Base-by-base conservation (phyloP, 2,888 invertebrate genomes). In the Erpobdella octoculata region DNA sequence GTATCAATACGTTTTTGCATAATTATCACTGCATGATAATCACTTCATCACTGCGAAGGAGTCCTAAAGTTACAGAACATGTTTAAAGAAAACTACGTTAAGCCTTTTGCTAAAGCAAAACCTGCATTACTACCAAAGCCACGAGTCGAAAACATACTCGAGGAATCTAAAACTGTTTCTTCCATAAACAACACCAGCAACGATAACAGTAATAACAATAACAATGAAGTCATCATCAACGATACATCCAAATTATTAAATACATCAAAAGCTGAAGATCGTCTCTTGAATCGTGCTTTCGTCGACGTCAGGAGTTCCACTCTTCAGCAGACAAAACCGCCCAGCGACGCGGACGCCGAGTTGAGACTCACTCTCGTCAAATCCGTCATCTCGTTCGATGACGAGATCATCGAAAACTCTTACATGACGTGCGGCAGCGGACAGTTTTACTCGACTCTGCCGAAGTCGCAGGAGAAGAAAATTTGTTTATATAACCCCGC, bases 341-440 rank as follows among this genome's bases (percentile, higher is more conserved):
- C 62, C 25, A 31, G n/a, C n/a, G 62, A 62, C 35, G 1, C 1
- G 9, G 62, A 62, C 12, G 15, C 31, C 33, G 9, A 9, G 8
- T n/a, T 62, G n/a, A 62, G n/a, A 9, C 28, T 33, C 62, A 9
- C 12, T 9, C 28, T 15, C 3, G 21, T 35, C 28, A 62, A 62
- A 62, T 62, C 62, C 33, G 31, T 31, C 35, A 62, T 62, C 31
- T 33, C 62, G 31, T 62, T 62, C n/a, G 62, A 62, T 9, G 62
- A 62, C 18, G 33, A 62, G 1, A 18, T 9, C n/a, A 35, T n/a
- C 18, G 9, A 62, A 33, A 21, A 41, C 12, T n/a, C 12, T 15
- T n/a, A n/a, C 12, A 15, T n/a, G n/a, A 41, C 12, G n/a, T 41
- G 46, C 12, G n/a, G n/a, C 12, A 15, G n/a, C 12, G n/a, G 46